phyloP scores from a whole-genome alignment of 2,888 invertebrate species.

The Sphaerophoria rueppellii region DNA sequence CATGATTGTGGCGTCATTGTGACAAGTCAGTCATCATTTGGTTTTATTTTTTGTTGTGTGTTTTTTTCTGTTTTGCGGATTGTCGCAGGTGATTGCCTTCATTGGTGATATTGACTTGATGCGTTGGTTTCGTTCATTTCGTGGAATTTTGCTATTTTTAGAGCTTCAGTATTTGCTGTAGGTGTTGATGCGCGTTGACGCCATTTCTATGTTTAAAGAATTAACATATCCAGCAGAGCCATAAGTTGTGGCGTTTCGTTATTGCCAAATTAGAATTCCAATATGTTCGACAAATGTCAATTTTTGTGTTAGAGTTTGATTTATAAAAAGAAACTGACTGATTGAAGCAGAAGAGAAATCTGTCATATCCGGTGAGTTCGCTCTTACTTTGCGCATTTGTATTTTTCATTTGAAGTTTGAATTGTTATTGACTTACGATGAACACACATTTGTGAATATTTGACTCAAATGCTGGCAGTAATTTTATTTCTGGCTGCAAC shows the following conservation, averaged over 20 bases:
- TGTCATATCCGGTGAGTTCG: too few species aligned
- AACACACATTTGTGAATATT: too few species aligned
- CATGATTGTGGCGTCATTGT: conserved; percentile 45
- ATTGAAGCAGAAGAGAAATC: too few species aligned
- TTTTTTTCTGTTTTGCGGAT: conserved; percentile 13
- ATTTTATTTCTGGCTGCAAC: too few species aligned
- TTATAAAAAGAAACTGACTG: too few species aligned
- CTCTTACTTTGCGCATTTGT: too few species aligned
- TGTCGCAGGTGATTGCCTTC: conserved; percentile 51
- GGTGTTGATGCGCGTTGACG: conserved; percentile 36
- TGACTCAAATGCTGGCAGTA: too few species aligned
- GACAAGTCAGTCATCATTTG: conserved; percentile 45
- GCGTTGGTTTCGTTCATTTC: conserved; percentile 40
- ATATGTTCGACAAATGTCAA: too few species aligned
- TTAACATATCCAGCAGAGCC: neutral
- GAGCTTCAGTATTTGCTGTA: conserved; percentile 4
- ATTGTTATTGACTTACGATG: too few species aligned
- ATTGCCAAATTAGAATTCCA: neutral
- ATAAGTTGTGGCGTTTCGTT: neutral
- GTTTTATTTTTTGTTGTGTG: neutral
- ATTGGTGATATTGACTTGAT: conserved; percentile 44
- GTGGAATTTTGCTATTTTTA: conserved; percentile 2
- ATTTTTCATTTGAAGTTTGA: too few species aligned
- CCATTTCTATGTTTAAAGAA: neutral
- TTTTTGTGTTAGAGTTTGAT: too few species aligned